Conservation (phyloP, 2,113 vertebrate genomes). For the Azemiops feae region DNA sequence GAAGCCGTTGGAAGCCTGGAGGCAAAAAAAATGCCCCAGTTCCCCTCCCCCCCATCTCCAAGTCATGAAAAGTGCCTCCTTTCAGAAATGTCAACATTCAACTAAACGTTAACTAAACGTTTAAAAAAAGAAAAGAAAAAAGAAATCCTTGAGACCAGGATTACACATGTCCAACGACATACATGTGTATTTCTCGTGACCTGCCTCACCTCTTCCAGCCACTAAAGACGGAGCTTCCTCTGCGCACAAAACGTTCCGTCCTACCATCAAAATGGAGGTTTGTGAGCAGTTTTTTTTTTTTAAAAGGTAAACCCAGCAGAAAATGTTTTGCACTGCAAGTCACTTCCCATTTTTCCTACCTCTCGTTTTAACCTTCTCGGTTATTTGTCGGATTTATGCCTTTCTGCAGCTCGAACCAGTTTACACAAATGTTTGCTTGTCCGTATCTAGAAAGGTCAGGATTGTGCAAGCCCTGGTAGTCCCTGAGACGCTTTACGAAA, state of each 20-base stretch:
- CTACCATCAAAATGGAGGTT: background rate
- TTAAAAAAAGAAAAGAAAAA: background rate
- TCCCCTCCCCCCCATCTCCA: background rate
- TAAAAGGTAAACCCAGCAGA: background rate
- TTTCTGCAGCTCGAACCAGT: background rate
- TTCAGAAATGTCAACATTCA: background rate
- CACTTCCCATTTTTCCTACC: fast-evolving
- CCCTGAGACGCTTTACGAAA: background rate
- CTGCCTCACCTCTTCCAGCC: background rate
- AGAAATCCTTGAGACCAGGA: background rate
- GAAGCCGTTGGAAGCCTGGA: background rate
- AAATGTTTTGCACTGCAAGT: background rate
- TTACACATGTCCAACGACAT: background rate
- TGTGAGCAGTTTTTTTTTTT: too few species aligned
- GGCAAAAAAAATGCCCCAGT: background rate
- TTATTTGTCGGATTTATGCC: background rate
- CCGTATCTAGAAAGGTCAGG: background rate
- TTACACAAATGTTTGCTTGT: background rate
- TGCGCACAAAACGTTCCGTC: background rate
- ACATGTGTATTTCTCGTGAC: background rate
- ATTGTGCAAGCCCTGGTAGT: background rate
- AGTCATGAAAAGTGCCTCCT: background rate
- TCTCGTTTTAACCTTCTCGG: background rate
- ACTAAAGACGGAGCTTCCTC: background rate
- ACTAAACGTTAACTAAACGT: background rate